Evolutionary conservation across 2,888 invertebrate genomes (phyloP).

Genomic region (Ceriagrion tenellum): DNA sequence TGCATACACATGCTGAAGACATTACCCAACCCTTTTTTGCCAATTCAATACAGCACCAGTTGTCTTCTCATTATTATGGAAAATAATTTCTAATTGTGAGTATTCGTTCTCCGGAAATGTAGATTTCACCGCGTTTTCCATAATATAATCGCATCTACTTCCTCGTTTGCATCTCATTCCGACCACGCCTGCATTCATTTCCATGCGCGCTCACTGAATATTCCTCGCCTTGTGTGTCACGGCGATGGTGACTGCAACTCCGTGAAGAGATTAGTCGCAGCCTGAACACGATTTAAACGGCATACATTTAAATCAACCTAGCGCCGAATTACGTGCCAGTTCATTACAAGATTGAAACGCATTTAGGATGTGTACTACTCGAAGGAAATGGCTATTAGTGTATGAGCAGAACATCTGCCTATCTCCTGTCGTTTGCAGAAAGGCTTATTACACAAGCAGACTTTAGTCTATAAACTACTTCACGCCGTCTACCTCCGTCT

Average conservation of each 20-base stretch:
- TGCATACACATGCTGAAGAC: neutral
- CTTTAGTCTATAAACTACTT: neutral
- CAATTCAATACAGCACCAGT: neutral
- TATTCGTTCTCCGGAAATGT: neutral
- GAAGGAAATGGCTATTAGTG: neutral
- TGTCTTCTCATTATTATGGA: neutral
- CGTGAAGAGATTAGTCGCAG: neutral
- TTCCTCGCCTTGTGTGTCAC: neutral
- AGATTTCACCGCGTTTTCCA: neutral
- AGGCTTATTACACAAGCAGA: neutral
- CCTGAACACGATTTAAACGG: conserved; percentile 65
- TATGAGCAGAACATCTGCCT: neutral
- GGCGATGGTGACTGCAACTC: neutral
- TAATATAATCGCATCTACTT: neutral
- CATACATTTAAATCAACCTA: conserved; percentile 32
- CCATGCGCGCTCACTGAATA: neutral
- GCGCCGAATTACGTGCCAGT: neutral
- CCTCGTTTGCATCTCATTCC: neutral
- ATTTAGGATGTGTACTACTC: neutral
- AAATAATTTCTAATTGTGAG: neutral
- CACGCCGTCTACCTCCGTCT: no score
- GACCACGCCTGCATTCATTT: neutral
- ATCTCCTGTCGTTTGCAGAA: neutral
- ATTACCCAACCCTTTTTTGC: neutral
- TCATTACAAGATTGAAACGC: neutral